These are phyloP conservation scores for Phaetusa simplex DNA, from an alignment of 2,113 vertebrate genomes.

Conservation along the genomic window DNA sequence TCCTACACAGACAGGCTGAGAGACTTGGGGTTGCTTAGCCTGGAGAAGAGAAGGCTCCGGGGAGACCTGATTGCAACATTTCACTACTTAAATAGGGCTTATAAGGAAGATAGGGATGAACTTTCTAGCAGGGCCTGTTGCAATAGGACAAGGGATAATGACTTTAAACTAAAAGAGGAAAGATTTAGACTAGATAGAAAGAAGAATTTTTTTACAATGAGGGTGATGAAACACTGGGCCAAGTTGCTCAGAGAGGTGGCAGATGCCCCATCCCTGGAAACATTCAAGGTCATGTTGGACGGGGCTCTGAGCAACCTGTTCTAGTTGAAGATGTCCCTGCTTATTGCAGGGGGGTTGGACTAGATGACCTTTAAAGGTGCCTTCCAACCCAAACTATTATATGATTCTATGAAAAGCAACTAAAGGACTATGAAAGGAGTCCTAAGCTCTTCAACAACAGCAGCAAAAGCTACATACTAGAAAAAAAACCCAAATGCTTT, in stretches of 20 bases:
- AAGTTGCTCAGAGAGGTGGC: background rate
- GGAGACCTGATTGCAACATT: background rate
- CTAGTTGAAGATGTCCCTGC: background rate
- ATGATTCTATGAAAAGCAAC: background rate
- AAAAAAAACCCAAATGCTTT: background rate
- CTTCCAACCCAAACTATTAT: background rate
- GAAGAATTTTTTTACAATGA: background rate
- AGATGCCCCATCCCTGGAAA: background rate
- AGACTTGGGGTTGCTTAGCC: background rate
- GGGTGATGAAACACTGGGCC: background rate
- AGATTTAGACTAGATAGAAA: background rate
- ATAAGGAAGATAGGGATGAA: background rate
- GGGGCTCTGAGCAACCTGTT: background rate
- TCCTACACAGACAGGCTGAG: background rate
- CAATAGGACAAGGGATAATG: background rate
- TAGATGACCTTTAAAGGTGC: background rate
- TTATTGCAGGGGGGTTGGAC: background rate
- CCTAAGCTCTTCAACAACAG: background rate
- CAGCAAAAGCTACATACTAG: background rate
- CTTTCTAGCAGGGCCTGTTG: background rate
- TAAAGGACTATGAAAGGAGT: background rate
- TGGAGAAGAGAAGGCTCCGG: background rate
- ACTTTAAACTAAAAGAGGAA: background rate
- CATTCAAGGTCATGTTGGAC: background rate
- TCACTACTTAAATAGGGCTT: background rate